A percentile compares a stretch with the other conserved stretches of the same genome.
phyloP scores from a whole-genome alignment of 2,888 invertebrate species.

The Rhamnusium bicolor region DNA sequence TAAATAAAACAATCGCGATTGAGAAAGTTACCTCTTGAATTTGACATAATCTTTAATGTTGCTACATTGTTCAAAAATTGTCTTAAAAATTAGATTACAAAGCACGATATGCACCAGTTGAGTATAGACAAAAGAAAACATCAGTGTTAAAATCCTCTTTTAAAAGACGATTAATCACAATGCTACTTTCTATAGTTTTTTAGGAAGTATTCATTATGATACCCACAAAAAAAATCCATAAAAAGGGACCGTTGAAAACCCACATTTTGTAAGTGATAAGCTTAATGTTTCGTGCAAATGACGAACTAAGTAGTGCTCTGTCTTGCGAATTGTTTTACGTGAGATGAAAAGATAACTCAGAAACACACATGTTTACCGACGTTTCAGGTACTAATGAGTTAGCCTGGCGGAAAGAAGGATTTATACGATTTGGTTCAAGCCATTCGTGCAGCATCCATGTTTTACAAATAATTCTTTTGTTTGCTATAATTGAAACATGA shows the following conservation, averaged over 20 bases:
- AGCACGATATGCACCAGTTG: neutral
- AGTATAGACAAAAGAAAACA: neutral
- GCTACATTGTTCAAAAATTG: no score
- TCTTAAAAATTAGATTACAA: neutral
- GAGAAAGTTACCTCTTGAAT: no score
- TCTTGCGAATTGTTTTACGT: conserved; percentile 9
- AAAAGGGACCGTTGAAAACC: neutral
- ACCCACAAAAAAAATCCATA: neutral
- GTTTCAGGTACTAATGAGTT: conserved; percentile 5
- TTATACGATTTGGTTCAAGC: neutral
- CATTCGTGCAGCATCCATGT: neutral
- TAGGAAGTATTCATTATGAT: conserved; percentile 3
- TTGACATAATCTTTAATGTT: no score
- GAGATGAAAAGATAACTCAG: neutral
- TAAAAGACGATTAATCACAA: conserved; percentile 11
- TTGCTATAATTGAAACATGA: neutral
- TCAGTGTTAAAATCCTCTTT: neutral
- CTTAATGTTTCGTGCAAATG: conserved; percentile 10
- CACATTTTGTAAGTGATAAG: conserved; percentile 5
- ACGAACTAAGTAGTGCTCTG: conserved; percentile 12
- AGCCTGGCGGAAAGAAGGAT: neutral
- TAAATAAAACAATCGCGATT: no score
- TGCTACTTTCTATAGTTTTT: neutral
- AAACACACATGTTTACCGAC: conserved; percentile 10
- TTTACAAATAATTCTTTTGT: neutral